Base-by-base conservation (phyloP, 2,797 vertebrate genomes). In the Neoniphon sammara region DNA sequence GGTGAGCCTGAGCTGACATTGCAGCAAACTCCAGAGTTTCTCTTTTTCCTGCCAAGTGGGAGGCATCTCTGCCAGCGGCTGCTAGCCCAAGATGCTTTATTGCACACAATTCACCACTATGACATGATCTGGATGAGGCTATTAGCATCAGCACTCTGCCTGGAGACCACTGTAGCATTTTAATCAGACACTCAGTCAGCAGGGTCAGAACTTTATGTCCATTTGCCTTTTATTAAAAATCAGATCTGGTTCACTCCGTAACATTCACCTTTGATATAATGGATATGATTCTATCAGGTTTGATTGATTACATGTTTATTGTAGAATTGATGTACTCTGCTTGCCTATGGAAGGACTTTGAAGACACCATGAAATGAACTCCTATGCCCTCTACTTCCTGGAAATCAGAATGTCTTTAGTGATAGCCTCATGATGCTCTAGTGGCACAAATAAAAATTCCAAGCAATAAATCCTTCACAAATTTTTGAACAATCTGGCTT, bases 1-100 rank as follows among this genome's bases (percentile, higher is more conserved):
- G 25, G 20, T 68, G 44, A 27, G 39, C 23, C 59, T 58, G 25
- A 63, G n/a, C 39, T 72, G 27, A 75, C 27, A 14, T 55, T 80
- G 77, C 84, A 72, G 58, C 59, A 70, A 52, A 52, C 25, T 73
- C 18, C 53, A 69, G 49, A 60, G 36, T n/a, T 46, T n/a, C 27
- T 49, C 25, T 47, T 2, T 27, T 78, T 10, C 46, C n/a, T 46
- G 66, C 73, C 59, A 76, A 59, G 64, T 60, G 21, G 42, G n/a
- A 50, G 23, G 8, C 1, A 46, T 66, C 58, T 67, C 27, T 68
- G 54, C n/a, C 58, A 10, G 17, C 15, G 14, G 15, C 31, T 57
- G 52, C 63, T 44, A 39, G 17, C 23, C 74, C 46, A 47, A 11
- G 30, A 44, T 53, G 20, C 6, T 30, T 69, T 30, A 47, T 39